Conservation (phyloP, 1,140 invertebrate species). For the Apis cerana region DNA sequence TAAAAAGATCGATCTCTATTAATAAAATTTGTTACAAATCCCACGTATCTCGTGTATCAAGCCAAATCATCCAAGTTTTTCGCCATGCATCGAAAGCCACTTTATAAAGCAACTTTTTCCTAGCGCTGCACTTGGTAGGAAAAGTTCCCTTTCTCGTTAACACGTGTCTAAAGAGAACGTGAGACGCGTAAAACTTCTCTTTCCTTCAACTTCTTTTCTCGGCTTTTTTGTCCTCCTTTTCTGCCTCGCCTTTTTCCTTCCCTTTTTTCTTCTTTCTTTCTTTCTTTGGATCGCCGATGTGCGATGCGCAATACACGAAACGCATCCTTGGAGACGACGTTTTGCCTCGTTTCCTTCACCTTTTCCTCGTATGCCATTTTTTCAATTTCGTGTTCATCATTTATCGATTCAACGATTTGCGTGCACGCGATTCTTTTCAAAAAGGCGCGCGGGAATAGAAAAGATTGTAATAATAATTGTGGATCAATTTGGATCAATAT, state of each 20-base stretch:
- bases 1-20: neutral
- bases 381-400: neutral
- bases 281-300: neutral
- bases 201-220: neutral
- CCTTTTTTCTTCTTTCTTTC: neutral
- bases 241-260: neutral
- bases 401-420: neutral
- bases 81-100: conserved; percentile 1
- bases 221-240: neutral
- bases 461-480: no score
- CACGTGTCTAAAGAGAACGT: conserved; percentile 1
- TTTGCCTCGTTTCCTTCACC: conserved; percentile 49
- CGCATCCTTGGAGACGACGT: conserved; percentile 41
- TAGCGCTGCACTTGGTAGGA: neutral
- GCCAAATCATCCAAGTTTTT: conserved; percentile 1
- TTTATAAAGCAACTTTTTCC: conserved; percentile 43
- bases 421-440: neutral
- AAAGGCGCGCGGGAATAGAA: no score
- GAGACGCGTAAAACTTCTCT: conserved; percentile 20
- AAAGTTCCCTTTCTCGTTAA: conserved; percentile 56
- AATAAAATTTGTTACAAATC: conserved; percentile 27
- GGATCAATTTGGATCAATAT: no score
- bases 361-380: conserved; percentile 44
- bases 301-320: conserved; percentile 29
- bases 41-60: neutral